Evolutionary conservation across 1,140 invertebrate genomes (phyloP), one percentile per base, ranked within the genome.

Genomic region (Drosophila carrolli): DNA sequence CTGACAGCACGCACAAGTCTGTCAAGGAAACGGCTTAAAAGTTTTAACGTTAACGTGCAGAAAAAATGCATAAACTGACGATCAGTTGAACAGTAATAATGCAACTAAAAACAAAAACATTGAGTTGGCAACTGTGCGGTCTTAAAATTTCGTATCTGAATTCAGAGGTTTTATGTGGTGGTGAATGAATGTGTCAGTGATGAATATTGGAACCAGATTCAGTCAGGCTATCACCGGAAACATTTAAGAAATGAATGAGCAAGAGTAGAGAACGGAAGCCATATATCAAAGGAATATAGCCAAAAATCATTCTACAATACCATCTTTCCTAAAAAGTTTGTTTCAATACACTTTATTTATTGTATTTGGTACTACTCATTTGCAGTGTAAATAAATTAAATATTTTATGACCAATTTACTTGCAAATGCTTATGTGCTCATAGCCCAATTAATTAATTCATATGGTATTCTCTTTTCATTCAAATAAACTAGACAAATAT

Each of bases 1-100:
- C 32, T 27, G 46, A 16, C 47, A 67, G 82, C 82, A 85, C 78
- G 75, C 82, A 86, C 75, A 67, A 55, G 57, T 72, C 61, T 40
- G 61, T 81, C 82, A 65, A 86, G 83, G 63, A 70, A 71, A 71
- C 41, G 10, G 16, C 41, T 47, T 40, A 32, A 67, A 67, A 54
- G 48, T 63, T 29, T 54, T 66, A 14, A 54, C 23, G 44, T 70
- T 55, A 70, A 68, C 19, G 65, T 68, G 37, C 60, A 37, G 46
- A 67, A 65, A 51, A 53, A 51, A 43, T 23, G 37, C 59, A 65
- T 50, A 5, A 63, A 1, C 48, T 55, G 40, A 37, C 55, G 63
- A 47, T 47, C 19, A 14, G 19, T 29, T n/a, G 23, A 68, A 47
- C 35, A 46, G 29, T 54, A 67, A 38, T 23, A 66, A 63, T 65